Evolutionary conservation across 2,113 vertebrate species (phyloP), one percentile per base, ranked within the genome.

Genomic region (Pleuronectes platessa): DNA sequence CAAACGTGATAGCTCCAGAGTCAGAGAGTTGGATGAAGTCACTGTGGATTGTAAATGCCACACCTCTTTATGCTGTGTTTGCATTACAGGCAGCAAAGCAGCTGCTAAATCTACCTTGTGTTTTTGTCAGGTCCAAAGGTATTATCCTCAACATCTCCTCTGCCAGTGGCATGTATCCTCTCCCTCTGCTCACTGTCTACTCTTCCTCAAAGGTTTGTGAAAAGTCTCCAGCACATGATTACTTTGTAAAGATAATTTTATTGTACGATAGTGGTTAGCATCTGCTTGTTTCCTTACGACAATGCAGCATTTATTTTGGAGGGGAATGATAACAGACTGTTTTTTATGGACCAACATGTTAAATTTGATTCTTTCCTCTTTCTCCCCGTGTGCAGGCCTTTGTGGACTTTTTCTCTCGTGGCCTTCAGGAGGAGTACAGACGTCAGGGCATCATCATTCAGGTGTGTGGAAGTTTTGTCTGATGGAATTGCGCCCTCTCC

Each of bases 361-460:
- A 15, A 47, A 23, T 65, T 5, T 58, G 5, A 61, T 27, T 61
- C 7, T 69, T n/a, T 63, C 8, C 8, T 68, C 20, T 0, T 18
- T 74, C 4, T 76, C 3, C 74, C 4, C 82, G 31, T 82, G 71
- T 62, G 49, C 71, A 99, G 98, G 95, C 94, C 68, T 99, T 99
- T 94, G 94, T 97, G 85, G 96, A 98, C 90, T 97, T 94, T 93
- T 99, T 99, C 92, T 98, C 97, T 62, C 95, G 63, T 76, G 93
- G 95, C 74, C 94, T 99, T 76, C 94, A 97, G 26, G 92, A 95
- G 56, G 98, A 99, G 87, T 99, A 99, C 77, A 94, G 90, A 85
- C 94, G 91, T 83, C 96, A 96, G 86, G 98, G 98, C 68, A 92
- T 99, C 92, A 95, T 97, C 78, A 94, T 99, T 84, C 98, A 99